These are phyloP conservation scores for Eulemur rufifrons DNA, from an alignment of 2,113 vertebrate genomes.

Conservation along the genomic window DNA sequence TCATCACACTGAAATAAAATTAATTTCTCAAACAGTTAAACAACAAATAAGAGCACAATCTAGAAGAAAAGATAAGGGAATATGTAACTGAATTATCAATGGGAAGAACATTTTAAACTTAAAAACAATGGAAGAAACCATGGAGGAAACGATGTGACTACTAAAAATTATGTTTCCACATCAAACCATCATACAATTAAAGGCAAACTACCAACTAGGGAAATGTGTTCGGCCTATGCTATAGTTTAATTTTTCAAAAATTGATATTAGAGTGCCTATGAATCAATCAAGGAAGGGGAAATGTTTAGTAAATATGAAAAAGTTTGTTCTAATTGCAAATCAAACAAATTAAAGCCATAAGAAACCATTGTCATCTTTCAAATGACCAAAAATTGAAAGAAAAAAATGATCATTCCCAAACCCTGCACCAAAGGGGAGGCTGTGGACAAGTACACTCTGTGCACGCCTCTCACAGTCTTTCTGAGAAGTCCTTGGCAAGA, in stretches of 20 bases:
- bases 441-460: neutral
- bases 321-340: neutral
- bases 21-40: constrained; percentile 19
- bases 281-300: too few relatives aligned
- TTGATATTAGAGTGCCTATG: neutral
- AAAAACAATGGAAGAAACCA: neutral
- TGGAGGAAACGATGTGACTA: neutral
- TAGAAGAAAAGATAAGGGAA: neutral
- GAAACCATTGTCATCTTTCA: neutral
- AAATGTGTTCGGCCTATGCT: neutral
- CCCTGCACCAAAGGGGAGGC: neutral
- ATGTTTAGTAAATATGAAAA: neutral
- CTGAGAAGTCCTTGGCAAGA: neutral
- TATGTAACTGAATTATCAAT: neutral
- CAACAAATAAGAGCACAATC: neutral
- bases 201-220: neutral
- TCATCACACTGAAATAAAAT: neutral
- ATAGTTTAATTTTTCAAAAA: neutral
- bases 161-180: neutral
- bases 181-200: neutral
- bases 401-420: too few relatives aligned
- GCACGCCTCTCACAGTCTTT: neutral
- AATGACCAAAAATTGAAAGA: neutral
- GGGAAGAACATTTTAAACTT: neutral
- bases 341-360: neutral